Evolutionary conservation across 2,888 invertebrate species (phyloP).

Genomic region (Drosophila mulleri): DNA sequence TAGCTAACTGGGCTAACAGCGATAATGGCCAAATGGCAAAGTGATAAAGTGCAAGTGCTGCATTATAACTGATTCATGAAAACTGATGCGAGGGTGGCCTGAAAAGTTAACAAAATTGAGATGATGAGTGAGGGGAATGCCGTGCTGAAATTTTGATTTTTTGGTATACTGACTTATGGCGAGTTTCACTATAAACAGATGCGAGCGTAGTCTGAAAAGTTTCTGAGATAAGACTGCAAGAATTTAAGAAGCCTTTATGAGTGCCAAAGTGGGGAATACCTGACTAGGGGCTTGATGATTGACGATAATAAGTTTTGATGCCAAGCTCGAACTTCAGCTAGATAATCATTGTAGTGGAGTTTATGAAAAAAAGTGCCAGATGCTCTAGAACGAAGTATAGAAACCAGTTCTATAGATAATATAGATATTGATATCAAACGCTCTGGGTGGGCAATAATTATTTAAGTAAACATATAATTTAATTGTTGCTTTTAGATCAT

Average conservation of each 20-base stretch:
- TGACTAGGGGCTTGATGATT: not conserved
- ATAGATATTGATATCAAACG: too few relatives aligned
- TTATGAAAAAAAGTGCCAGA: too few relatives aligned
- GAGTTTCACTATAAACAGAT: not conserved
- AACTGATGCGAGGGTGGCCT: not conserved
- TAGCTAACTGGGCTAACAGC: constrained; percentile 18
- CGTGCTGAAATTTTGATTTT: not conserved
- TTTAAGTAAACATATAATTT: too few relatives aligned
- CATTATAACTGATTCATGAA: constrained; percentile 1
- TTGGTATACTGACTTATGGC: too few relatives aligned
- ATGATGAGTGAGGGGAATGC: not conserved
- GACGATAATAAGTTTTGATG: not conserved
- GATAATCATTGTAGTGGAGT: too few relatives aligned
- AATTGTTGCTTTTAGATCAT: not conserved
- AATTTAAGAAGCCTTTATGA: not conserved
- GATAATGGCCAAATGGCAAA: constrained; percentile 49
- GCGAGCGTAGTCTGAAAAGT: not conserved
- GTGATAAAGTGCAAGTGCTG: constrained; percentile 9
- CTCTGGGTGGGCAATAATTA: too few relatives aligned
- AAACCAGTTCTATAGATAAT: too few relatives aligned
- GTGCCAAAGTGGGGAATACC: not conserved
- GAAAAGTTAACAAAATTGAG: not conserved
- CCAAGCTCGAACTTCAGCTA: too few relatives aligned
- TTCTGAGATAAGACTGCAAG: not conserved
- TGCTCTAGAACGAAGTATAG: too few relatives aligned